Conservation (phyloP, 2,888 invertebrate genomes). For the Tenthredo amoena region DNA sequence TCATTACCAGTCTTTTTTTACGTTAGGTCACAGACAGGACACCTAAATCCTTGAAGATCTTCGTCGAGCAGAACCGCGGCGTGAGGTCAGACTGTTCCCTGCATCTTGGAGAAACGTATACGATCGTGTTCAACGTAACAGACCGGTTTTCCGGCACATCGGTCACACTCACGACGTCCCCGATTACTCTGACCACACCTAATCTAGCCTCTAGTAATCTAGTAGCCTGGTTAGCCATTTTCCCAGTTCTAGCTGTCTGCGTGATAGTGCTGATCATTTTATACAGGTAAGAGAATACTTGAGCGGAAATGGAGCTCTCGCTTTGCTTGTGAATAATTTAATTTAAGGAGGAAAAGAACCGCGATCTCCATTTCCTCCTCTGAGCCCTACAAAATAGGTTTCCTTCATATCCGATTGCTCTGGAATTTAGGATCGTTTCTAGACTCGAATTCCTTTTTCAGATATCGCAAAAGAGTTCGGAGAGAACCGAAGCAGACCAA, state of each 20-base stretch:
- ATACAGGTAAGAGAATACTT: neutral
- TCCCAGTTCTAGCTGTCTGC: neutral
- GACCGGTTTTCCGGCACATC: neutral
- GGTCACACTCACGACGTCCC: neutral
- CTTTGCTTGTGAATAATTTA: neutral
- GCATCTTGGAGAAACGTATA: neutral
- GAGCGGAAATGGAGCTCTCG: neutral
- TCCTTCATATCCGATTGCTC: neutral
- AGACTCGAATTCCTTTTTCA: neutral
- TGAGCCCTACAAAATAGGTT: neutral
- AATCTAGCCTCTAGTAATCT: neutral
- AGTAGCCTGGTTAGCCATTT: neutral
- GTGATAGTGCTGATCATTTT: neutral
- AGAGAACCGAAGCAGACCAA: no score
- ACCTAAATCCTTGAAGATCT: neutral
- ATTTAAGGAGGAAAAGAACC: neutral
- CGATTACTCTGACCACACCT: neutral
- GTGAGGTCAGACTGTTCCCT: neutral
- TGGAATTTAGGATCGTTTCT: neutral
- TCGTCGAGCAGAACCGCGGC: no score
- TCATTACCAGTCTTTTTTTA: neutral
- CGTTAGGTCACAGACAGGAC: neutral
- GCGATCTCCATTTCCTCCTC: neutral
- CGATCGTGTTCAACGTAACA: neutral
- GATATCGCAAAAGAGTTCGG: neutral